Base-by-base conservation (phyloP, 2,797 vertebrate genomes). In the Tragopan temminckii region DNA sequence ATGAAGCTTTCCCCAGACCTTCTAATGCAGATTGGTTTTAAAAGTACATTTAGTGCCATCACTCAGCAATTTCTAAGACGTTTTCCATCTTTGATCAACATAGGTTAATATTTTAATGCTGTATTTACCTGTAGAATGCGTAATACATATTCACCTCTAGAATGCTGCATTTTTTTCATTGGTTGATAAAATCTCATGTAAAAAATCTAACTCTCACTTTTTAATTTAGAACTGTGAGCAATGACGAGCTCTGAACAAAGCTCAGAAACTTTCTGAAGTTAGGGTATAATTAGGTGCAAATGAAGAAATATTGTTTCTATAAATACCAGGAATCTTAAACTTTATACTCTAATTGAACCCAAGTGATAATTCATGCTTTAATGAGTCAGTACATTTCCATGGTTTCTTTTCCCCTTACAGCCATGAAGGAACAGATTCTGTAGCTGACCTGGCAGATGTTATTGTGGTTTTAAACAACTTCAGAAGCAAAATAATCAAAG, bases 401-500 rank as follows among this genome's bases (percentile, higher is more conserved):
- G 74, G 3, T 31, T 43, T 89, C 43, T 85, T 76, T 64, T 67
- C 79, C 76, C 45, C 24, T 93, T 71, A 57, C 95, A 99, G 99
- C 74, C 99, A 99, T n/a, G 98, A 99, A 97, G 99, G 98, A 89
- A 98, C 99, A 4, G 99, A 99, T 96, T 99, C 99, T 63, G 96
- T 98, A 31, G 94, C 97, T 62, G 98, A 98, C 58, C 88, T 96
- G 21, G 97, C 96, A 53, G 98, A 99, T 33, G 97, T 99, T 78
- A 91, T 97, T 19, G 98, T 99, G 36, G 97, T 99, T 35, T 96
- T 99, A 82, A 98, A 98, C 96, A 99, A 98, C 95, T 99, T 99
- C 97, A 99, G 98, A 97, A 99, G 98, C 97, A 99, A 99, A 97
- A 99, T 99, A 93, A 98, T 99, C 97, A 98, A 99, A 99, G 97